Evolutionary conservation across 2,113 vertebrate genomes (phyloP).

Genomic region (Rhabdornis inornatus): DNA sequence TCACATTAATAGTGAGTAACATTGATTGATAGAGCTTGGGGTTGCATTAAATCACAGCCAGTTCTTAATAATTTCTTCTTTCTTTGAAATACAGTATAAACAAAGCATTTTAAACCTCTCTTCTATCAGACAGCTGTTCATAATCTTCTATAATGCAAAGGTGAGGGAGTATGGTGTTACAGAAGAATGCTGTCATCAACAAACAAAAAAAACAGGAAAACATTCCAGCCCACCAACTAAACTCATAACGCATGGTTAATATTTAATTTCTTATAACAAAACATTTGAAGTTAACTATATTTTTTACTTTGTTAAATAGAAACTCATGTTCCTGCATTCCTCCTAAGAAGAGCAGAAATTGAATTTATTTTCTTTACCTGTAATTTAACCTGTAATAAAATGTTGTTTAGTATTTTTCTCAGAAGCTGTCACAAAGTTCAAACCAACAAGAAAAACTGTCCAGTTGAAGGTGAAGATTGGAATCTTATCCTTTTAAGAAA

Average conservation of each 20-base stretch:
- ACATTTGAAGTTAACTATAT: not conserved
- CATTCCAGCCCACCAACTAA: not conserved
- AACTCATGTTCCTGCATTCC: not conserved
- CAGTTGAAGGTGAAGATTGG: not conserved
- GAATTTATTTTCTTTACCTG: not conserved
- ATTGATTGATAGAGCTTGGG: not conserved
- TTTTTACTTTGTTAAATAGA: not conserved
- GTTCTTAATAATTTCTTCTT: constrained; percentile 2
- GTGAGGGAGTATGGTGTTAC: not conserved
- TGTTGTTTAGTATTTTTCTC: not conserved
- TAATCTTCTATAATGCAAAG: not conserved
- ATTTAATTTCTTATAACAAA: not conserved
- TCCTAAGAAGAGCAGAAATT: not conserved
- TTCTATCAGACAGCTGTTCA: not conserved
- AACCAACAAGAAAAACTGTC: not conserved
- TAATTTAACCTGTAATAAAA: not conserved
- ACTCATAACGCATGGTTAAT: not conserved
- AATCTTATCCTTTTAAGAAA: not conserved
- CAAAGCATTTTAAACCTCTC: not conserved
- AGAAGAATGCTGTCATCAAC: not conserved
- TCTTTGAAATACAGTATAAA: constrained; percentile 30
- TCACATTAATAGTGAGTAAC: not conserved
- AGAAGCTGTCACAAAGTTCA: not conserved
- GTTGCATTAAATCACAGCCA: not conserved
- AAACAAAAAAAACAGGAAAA: not conserved